A percentile compares a stretch with the other conserved stretches of the same genome.
phyloP scores from a whole-genome alignment of 2,113 vertebrate species.

The Spermophilus dauricus region DNA sequence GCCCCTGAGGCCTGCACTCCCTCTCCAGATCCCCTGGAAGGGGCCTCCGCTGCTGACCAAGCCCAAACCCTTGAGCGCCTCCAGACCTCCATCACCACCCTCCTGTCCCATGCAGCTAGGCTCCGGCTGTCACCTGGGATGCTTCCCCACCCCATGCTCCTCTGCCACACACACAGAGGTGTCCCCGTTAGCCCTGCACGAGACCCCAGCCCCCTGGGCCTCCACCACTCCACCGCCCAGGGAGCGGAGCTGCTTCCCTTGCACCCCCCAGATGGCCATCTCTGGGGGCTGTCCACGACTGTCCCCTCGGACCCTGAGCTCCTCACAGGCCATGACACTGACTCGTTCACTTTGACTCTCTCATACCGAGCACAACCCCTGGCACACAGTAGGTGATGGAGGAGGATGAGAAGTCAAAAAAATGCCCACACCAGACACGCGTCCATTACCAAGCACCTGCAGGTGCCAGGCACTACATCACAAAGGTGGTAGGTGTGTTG shows the following conservation, averaged over 20 bases:
- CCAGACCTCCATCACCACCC: background rate
- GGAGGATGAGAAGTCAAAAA: background rate
- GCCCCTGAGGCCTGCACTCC: background rate
- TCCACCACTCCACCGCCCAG: background rate
- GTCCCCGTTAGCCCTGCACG: background rate
- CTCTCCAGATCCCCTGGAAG: too few species aligned
- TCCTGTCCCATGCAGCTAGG: too few species aligned
- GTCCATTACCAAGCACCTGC: background rate
- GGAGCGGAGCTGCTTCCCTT: background rate
- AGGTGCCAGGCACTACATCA: fast-evolving
- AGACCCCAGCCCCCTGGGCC: background rate
- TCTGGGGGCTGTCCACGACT: fast-evolving
- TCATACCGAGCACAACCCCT: too few species aligned
- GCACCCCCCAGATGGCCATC: fast-evolving
- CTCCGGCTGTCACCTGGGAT: background rate
- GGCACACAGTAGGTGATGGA: background rate
- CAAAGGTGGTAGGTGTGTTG: too few species aligned
- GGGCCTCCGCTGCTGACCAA: background rate
- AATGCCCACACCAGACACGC: background rate
- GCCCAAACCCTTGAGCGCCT: background rate
- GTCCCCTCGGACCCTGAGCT: fast-evolving
- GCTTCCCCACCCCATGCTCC: background rate
- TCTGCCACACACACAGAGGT: fast-evolving
- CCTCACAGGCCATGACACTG: fast-evolving
- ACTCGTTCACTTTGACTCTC: background rate